Base-by-base conservation (phyloP, 2,797 vertebrate genomes). In the Anolis apletophallus region DNA sequence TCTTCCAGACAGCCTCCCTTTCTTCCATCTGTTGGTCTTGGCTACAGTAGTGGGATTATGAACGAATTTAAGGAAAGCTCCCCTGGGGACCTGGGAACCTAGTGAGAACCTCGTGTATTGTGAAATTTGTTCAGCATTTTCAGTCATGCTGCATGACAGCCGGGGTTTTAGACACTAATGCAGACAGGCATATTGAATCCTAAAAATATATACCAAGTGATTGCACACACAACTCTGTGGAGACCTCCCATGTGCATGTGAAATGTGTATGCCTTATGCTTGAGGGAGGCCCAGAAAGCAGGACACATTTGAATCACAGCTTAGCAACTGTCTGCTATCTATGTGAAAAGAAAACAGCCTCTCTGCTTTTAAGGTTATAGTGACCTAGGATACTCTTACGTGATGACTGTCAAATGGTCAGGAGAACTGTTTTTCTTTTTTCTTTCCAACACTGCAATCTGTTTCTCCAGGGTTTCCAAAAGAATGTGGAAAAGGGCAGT, bases 341-440 rank as follows among this genome's bases (percentile, higher is more conserved):
- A 46, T 83, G 68, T 64, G 55, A 77, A 87, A 87, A 87, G 54
- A 83, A 83, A 87, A 87, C 81, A 87, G 76, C 75, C 83, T 75
- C 40, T 83, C 19, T 64, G 75, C 40, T 59, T 57, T 79, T 87
- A 83, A 78, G 86, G 81, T 87, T 82, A 87, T 5, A 61, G 26
- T 87, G 86, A 87, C 86, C 86, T 73, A 23, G 67, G 32, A 83
- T 79, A 68, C 68, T 83, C 57, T 77, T 82, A 68, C 23, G 55
- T 59, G 73, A 50, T 19, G n/a, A 54, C 29, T 82, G 23, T 36
- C 32, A 83, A 87, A 61, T 73, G 57, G 36, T 73, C n/a, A 79
- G 19, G 34, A 23, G 4, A 11, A 29, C 2, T 54, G n/a, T 3
- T 23, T 29, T 46, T 85, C 36, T 64, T 84, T 29, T 67, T 36